Evolutionary conservation across 2,113 vertebrate species (phyloP).

Genomic region (Anser cygnoides): DNA sequence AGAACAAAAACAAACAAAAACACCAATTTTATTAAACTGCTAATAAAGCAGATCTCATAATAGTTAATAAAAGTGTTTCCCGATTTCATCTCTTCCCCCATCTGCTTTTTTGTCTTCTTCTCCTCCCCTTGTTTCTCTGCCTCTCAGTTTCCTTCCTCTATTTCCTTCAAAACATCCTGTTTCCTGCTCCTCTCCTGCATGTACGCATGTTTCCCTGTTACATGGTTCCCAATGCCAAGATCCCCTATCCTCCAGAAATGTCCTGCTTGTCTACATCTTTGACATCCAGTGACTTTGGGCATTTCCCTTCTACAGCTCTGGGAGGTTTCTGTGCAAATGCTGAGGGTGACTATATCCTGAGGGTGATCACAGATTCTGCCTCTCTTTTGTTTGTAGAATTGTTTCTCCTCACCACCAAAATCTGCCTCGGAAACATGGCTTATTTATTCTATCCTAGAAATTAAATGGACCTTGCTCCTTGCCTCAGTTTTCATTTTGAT

Average conservation of each 20-base stretch:
- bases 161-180: slow-evolving; percentile 37
- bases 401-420: not conserved
- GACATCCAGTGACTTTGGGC: not conserved
- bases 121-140: not conserved
- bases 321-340: not conserved
- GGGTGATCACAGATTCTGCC: not conserved
- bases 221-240: not conserved
- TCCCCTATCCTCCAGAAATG: not conserved
- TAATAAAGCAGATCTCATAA: fast-evolving
- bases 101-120: not conserved
- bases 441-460: not conserved
- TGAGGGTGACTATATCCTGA: not conserved
- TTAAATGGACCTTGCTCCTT: not conserved
- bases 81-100: not conserved
- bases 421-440: not conserved
- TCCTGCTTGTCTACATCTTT: not conserved
- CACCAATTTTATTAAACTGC: not conserved
- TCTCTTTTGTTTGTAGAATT: not conserved
- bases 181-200: slow-evolving; percentile 8
- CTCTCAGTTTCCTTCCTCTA: slow-evolving; percentile 27
- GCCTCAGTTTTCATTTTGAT: not conserved
- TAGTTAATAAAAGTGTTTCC: not conserved
- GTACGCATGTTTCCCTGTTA: not conserved
- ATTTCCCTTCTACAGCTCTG: not conserved
- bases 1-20: not conserved